A percentile compares a stretch with the other conserved stretches of the same genome.
These are phyloP conservation scores for Muscicapa adusta DNA, from an alignment of 2,113 vertebrate genomes.

Conservation along the genomic window DNA sequence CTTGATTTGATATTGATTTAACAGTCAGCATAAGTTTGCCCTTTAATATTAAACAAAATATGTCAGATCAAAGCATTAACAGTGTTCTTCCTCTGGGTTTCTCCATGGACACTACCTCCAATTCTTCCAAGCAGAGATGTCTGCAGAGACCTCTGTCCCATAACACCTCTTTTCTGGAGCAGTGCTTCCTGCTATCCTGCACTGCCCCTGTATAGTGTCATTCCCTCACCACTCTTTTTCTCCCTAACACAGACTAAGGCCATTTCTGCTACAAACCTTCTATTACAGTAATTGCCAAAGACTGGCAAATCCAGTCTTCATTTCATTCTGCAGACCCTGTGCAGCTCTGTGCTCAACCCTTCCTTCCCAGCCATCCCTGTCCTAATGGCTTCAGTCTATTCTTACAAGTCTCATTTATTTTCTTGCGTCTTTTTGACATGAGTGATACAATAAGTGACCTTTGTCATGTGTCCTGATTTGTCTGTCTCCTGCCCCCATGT, in stretches of 20 bases:
- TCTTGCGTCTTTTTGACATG: neutral
- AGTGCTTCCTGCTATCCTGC: neutral
- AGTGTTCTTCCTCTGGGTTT: slow-evolving; percentile 6
- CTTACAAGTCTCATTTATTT: slow-evolving; percentile 46
- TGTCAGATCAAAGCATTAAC: slow-evolving; percentile 58
- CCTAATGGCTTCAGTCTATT: slow-evolving; percentile 1
- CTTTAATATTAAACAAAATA: slow-evolving; percentile 72
- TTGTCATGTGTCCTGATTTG: neutral
- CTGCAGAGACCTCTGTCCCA: neutral
- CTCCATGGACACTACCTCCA: slow-evolving; percentile 14
- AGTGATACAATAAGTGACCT: neutral
- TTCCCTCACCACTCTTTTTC: neutral
- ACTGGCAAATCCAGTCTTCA: neutral
- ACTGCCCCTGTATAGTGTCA: neutral
- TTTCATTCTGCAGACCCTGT: neutral
- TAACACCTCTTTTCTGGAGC: neutral
- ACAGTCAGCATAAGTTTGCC: slow-evolving; percentile 69
- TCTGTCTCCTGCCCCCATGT: neutral
- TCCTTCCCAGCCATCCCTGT: neutral
- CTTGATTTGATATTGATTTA: slow-evolving; percentile 78
- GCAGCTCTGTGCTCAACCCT: neutral
- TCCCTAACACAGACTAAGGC: neutral
- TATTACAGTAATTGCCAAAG: neutral
- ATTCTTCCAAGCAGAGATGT: neutral
- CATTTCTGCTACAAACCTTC: neutral